Conservation (phyloP, 2,888 invertebrate genomes). For the Osmoderma eremita region DNA sequence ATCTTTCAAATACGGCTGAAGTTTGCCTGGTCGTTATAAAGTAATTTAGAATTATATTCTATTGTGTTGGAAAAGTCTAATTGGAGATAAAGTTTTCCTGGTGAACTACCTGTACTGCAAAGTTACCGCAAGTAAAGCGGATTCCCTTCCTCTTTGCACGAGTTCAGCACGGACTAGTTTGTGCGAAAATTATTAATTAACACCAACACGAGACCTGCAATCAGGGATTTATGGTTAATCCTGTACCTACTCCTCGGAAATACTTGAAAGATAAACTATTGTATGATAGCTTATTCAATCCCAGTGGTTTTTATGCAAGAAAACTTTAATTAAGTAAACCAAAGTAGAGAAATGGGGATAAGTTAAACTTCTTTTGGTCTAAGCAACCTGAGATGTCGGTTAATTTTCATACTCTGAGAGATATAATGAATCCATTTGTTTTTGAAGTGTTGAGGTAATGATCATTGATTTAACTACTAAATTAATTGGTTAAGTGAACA, state of each 20-base stretch:
- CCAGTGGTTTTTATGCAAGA: too few species aligned
- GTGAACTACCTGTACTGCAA: slow-evolving; percentile 6
- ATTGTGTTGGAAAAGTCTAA: slow-evolving; percentile 10
- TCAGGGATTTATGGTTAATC: slow-evolving; percentile 4
- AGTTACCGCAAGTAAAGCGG: slow-evolving; percentile 4
- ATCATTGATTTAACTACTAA: too few species aligned
- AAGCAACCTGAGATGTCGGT: too few species aligned
- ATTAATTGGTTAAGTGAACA: too few species aligned
- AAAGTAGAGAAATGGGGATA: too few species aligned
- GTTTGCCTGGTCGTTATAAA: slow-evolving; percentile 11
- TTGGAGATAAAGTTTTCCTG: slow-evolving; percentile 26
- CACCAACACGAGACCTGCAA: background rate
- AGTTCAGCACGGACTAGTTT: slow-evolving; percentile 3
- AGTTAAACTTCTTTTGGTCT: too few species aligned
- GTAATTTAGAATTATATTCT: slow-evolving; percentile 29
- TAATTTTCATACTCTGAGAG: too few species aligned
- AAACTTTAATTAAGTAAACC: too few species aligned
- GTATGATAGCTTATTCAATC: too few species aligned
- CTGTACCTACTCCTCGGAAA: background rate
- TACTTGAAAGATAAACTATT: background rate
- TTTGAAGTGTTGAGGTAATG: too few species aligned
- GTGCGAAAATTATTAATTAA: slow-evolving; percentile 19
- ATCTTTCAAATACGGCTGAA: background rate
- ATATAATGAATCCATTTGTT: too few species aligned
- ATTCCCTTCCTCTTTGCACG: background rate